Evolutionary conservation across 1,140 invertebrate genomes (phyloP).

Genomic region (Papilio aristodemus): DNA sequence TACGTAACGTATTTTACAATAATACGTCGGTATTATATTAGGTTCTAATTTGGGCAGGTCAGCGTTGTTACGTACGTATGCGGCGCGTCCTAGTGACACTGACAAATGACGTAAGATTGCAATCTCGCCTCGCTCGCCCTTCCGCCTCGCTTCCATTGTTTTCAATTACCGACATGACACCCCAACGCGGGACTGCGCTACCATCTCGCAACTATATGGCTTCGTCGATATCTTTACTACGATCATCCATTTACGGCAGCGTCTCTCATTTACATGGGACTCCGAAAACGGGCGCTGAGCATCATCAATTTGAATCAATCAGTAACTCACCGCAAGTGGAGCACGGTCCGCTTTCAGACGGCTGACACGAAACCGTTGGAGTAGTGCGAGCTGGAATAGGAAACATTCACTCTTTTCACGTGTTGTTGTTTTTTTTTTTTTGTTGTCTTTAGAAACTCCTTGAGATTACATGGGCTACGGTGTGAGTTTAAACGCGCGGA

Average conservation of each 20-base stretch:
- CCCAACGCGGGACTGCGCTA: conserved; percentile 57
- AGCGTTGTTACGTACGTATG: conserved; percentile 57
- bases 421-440: conserved; percentile 40
- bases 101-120: conserved; percentile 78
- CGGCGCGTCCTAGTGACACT: conserved; percentile 64
- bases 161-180: conserved; percentile 79
- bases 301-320: conserved; percentile 60
- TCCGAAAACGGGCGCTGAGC: conserved; percentile 39
- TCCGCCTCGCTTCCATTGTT: conserved; percentile 75
- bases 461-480: background rate
- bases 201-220: conserved; percentile 73
- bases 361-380: conserved; percentile 60
- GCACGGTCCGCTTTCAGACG: conserved; percentile 55
- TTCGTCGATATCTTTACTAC: conserved; percentile 68
- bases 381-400: conserved; percentile 60
- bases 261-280: conserved; percentile 60
- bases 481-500: conserved; percentile 20
- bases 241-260: conserved; percentile 68
- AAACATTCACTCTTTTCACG: conserved; percentile 62
- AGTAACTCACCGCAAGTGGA: conserved; percentile 53
- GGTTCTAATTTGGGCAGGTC: conserved; percentile 67
- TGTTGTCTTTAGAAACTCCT: background rate
- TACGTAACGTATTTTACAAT: background rate
- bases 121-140: conserved; percentile 66
- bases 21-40: background rate